Percentiles rank a stretch among this genome's conserved stretches.
phyloP scores from a whole-genome alignment of 2,888 invertebrate genomes.

The Aricia artaxerxes region DNA sequence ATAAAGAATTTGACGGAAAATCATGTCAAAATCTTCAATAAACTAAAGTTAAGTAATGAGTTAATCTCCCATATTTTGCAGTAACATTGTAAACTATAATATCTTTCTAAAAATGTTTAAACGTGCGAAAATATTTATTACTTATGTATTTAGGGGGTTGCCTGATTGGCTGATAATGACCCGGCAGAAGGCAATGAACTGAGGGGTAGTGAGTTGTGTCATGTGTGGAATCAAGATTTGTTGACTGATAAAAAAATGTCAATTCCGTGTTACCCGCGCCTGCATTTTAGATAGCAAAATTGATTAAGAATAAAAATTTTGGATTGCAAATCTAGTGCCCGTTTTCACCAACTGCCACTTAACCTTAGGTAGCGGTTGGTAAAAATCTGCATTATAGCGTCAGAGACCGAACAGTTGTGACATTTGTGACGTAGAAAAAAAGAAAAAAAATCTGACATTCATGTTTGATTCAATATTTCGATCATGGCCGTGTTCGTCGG shows the following conservation, averaged over 20 bases:
- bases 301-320: too few species aligned
- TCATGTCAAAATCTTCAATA: too few species aligned
- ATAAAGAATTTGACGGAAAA: too few species aligned
- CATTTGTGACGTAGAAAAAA: too few species aligned
- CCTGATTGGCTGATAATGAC: neutral
- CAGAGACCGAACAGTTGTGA: neutral
- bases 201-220: neutral
- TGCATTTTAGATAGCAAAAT: too few species aligned
- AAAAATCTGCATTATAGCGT: too few species aligned
- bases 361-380: too few species aligned
- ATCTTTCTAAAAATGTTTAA: neutral
- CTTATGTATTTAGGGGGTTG: neutral
- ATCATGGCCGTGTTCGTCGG: too few species aligned
- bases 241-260: neutral
- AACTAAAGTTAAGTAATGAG: too few species aligned
- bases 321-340: too few species aligned
- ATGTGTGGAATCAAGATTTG: neutral
- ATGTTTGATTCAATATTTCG: neutral
- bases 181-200: neutral
- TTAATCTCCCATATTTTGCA: neutral
- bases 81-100: neutral
- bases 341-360: too few species aligned
- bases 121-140: neutral
- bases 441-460: neutral
- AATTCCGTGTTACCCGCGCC: neutral